Conservation (phyloP, 35 echinoderm and acorn worm genomes). For the Amphiura filiformis region DNA sequence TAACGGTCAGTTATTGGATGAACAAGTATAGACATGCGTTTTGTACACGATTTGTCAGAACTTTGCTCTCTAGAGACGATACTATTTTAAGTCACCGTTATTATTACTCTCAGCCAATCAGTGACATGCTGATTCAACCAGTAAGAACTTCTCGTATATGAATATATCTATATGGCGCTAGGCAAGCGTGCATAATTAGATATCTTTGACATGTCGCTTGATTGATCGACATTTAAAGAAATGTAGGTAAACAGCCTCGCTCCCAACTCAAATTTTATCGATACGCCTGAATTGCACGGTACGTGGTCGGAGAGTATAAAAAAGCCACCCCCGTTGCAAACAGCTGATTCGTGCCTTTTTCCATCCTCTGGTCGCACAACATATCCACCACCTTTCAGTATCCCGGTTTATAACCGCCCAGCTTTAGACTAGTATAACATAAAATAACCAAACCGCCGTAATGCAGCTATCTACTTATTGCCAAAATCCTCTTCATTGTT, state of each 20-base stretch:
- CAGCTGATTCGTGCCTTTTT: constrained; percentile 10
- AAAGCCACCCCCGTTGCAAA: neutral
- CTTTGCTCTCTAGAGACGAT: neutral
- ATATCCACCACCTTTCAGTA: neutral
- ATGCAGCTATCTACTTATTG: neutral
- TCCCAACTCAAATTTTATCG: neutral
- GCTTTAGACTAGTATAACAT: neutral
- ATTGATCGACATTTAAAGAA: neutral
- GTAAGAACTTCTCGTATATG: neutral
- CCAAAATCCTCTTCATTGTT: neutral
- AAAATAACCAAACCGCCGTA: neutral
- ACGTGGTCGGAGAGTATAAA: neutral
- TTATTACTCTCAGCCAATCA: neutral
- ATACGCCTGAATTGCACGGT: no score
- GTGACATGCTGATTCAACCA: neutral
- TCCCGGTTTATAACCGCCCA: neutral
- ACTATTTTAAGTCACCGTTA: neutral
- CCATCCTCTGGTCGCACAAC: neutral
- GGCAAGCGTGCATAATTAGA: neutral
- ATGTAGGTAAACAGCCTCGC: neutral
- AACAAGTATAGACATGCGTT: neutral
- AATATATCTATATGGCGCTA: neutral
- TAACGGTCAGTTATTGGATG: neutral
- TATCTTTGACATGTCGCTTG: neutral
- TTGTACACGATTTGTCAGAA: neutral